These are phyloP conservation scores for Arvicanthis niloticus DNA, from an alignment of 2,113 vertebrate species.

Conservation along the genomic window DNA sequence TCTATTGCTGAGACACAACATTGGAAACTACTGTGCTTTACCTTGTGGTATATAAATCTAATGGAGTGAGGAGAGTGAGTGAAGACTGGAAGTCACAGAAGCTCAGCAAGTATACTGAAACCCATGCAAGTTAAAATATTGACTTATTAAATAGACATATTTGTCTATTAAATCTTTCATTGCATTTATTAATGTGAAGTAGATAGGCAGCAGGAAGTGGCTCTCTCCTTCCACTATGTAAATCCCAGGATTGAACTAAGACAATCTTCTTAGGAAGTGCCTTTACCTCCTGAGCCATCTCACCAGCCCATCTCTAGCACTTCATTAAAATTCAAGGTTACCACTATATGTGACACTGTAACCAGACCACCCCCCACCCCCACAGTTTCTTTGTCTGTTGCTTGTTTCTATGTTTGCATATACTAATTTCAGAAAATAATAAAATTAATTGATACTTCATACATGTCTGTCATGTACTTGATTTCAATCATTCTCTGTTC, in stretches of 20 bases:
- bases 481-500: too few relatives aligned
- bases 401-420: not conserved
- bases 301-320: not conserved
- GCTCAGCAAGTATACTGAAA: not conserved
- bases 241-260: not conserved
- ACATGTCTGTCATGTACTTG: not conserved
- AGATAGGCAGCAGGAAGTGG: fast-evolving
- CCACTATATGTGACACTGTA: not conserved
- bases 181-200: not conserved
- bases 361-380: not conserved
- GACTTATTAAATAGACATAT: not conserved
- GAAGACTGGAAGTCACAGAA: not conserved
- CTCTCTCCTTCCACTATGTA: not conserved
- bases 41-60: not conserved
- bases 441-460: not conserved
- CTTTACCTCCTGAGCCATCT: not conserved
- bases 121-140: not conserved
- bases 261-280: not conserved
- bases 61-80: not conserved
- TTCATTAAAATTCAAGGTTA: not conserved
- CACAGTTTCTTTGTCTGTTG: not conserved
- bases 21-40: not conserved
- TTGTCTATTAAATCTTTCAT: not conserved
- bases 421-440: not conserved
- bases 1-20: not conserved